Base-by-base conservation (phyloP, 2,888 invertebrate genomes). In the Plebejus melissa region DNA sequence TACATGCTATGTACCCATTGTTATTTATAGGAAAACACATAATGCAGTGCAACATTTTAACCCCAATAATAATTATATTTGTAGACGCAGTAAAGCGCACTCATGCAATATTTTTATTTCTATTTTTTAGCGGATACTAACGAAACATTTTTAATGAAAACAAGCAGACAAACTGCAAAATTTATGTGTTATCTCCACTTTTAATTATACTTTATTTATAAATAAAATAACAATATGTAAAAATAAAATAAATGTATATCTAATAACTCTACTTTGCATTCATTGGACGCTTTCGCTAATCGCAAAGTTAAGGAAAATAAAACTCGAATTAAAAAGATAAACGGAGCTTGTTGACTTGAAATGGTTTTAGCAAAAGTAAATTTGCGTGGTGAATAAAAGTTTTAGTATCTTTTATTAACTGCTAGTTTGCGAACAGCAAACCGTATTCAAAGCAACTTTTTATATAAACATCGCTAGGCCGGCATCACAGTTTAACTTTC, bases 321-420 rank as follows among this genome's bases (percentile, higher is more conserved):
- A 36, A 36, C 65, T 65, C 4, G 32, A 65, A 28, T 58, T 22
- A 22, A 58, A 65, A 65, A 65, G 32, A 65, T 36, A 65, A 65
- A 65, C 65, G 65, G 28, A 65, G 5, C 36, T 32, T 65, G 32
- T 65, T 32, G 65, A 65, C 65, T 65, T 36, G 16, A 16, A 65
- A 65, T 65, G 13, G 65, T 65, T 65, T 50, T 4, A 72, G 72
- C 13, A 54, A 72, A 71, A 32, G 41, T 72, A 72, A 72, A 72
- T 54, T 72, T 72, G 50, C 72, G 50, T 32, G 32, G 16, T 50
- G 6, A 54, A 72, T 28, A 72, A 54, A 13, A 22, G 54, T 72
- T 71, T 46, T 46, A 46, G 4, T 71, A 50, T 50, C 16, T 41
- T 50, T 46, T 72, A 28, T 54, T 54, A 50, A 50, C 54, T 72